These are phyloP conservation scores for Chrysotoxum bicinctum DNA, from an alignment of 2,888 invertebrate species.

Conservation along the genomic window DNA sequence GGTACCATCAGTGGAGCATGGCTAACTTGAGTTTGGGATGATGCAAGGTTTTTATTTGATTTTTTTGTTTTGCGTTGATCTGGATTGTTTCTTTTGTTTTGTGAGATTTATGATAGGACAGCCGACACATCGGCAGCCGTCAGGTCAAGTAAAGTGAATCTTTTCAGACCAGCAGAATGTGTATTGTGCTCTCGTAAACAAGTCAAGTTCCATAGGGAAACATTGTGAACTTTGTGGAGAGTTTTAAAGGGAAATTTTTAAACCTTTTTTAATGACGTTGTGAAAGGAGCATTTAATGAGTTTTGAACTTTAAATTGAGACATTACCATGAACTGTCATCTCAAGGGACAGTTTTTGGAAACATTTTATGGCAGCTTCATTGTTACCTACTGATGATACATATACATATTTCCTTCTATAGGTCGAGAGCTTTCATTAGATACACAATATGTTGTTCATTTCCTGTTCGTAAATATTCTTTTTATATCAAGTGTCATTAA, in stretches of 20 bases:
- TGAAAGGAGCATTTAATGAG: neutral
- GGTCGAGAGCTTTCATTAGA: too few relatives aligned
- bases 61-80: constrained; percentile 7
- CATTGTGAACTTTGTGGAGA: constrained; percentile 27
- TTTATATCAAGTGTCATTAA: too few relatives aligned
- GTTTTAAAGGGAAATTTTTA: neutral
- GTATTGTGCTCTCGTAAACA: constrained; percentile 18
- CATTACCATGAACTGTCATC: neutral
- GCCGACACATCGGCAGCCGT: neutral
- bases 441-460: too few relatives aligned
- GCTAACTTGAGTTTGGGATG: constrained; percentile 20
- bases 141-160: constrained; percentile 38
- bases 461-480: too few relatives aligned
- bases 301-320: neutral
- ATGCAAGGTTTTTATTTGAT: constrained; percentile 8
- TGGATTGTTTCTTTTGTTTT: constrained; percentile 13
- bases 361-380: neutral
- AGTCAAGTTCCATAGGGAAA: neutral
- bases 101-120: constrained; percentile 27
- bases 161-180: constrained; percentile 4
- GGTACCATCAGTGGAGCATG: neutral
- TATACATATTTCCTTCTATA: too few relatives aligned
- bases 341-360: neutral
- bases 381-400: too few relatives aligned
- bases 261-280: neutral